Evolutionary conservation across 2,797 vertebrate species (phyloP).

Genomic region (Carduelis carduelis): DNA sequence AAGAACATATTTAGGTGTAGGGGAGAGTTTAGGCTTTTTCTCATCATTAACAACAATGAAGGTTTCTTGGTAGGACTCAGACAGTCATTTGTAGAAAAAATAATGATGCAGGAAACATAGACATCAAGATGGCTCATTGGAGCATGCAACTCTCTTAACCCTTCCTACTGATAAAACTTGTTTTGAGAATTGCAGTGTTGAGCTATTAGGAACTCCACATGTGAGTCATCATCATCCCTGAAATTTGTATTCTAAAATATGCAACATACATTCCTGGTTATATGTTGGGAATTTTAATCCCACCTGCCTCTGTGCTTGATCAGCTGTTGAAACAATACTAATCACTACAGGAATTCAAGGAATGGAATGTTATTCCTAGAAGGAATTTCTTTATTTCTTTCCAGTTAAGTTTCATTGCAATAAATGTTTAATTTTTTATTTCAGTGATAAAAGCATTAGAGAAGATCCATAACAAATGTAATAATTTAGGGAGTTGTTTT

Average conservation of each 20-base stretch:
- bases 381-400: background rate
- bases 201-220: background rate
- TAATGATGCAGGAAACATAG: background rate
- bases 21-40: background rate
- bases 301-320: background rate
- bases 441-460: background rate
- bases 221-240: background rate
- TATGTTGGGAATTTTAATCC: background rate
- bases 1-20: background rate
- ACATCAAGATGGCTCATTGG: rapidly evolving
- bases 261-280: background rate
- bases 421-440: background rate
- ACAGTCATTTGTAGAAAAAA: background rate
- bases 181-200: background rate
- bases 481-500: background rate
- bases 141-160: background rate
- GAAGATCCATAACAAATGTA: background rate
- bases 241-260: background rate
- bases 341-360: background rate
- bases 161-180: background rate
- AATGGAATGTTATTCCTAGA: background rate
- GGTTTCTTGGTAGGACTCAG: background rate
- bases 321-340: constrained; percentile 15
- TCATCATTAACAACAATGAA: background rate
- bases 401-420: background rate